Evolutionary conservation across 2,113 vertebrate genomes (phyloP), one percentile per base, ranked within the genome.

Genomic region (Phycodurus eques): DNA sequence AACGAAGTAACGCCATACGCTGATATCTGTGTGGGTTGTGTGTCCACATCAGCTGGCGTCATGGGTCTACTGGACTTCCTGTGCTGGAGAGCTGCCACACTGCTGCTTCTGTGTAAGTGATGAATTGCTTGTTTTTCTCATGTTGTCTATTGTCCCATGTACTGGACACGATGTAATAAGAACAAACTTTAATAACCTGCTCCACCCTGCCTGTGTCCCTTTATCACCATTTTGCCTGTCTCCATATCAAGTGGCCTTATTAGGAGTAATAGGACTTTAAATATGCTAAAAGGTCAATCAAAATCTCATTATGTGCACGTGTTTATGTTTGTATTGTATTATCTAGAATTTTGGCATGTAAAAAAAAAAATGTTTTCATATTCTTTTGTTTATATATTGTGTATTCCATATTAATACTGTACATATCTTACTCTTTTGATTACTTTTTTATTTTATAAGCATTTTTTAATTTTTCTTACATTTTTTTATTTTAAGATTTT

Each of bases 101-200:
- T 90, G 76, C 78, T 90, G 62, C 81, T 90, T 56, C 69, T 83
- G 66, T 72, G 90, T 91, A 90, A 90, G 89, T 44, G 47, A 43
- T 66, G 12, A 8, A 47, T 66, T 22, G 12, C 59, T 61, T 61
- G 59, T 61, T 61, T 61, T 31, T 31, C 31, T 61, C 59, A 15
- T 0, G 14, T 35, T 35, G 31, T 17, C 59, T 61, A 61, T 61
- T 61, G 59, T 61, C 31, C 59, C 7, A 12, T 33, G 13, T 33
- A 31, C 27, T 19, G 31, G 59, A 61, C 59, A 35, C 7, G 14
- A 7, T 15, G 59, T 31, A 5, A n/a, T 8, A 61, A 15, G 59
- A 13, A 17, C 31, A 17, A 53, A 6, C 49, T 17, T 35, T 19
- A n/a, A 54, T 54, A 39, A 39, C 35, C n/a, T n/a, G 53, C 53